Percentiles rank a stretch among this genome's conserved stretches.
phyloP scores from a whole-genome alignment of 2,888 invertebrate genomes.

The Yponomeuta malinellus region DNA sequence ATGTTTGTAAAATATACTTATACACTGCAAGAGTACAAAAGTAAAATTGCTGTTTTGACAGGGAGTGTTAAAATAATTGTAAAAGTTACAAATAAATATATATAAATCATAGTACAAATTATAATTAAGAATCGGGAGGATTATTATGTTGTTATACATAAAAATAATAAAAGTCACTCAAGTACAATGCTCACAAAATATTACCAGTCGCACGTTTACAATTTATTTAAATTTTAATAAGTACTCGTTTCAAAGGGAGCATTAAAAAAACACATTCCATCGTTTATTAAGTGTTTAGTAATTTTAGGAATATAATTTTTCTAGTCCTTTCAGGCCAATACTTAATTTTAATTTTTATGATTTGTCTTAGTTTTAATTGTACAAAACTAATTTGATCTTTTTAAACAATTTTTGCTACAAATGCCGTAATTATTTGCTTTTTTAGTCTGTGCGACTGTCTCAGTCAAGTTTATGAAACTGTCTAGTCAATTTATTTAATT shows the following conservation, averaged over 20 bases:
- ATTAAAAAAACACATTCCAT: background rate
- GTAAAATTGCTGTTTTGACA: slow-evolving; percentile 11
- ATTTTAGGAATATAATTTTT: background rate
- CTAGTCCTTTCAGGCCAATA: slow-evolving; percentile 14
- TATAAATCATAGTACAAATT: slow-evolving; percentile 61
- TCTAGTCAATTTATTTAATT: slow-evolving; percentile 71
- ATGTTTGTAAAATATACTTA: slow-evolving; percentile 28
- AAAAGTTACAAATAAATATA: slow-evolving; percentile 8
- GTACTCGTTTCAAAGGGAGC: background rate
- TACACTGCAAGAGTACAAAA: slow-evolving; percentile 1
- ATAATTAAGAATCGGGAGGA: slow-evolving; percentile 60
- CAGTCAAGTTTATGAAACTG: slow-evolving; percentile 44
- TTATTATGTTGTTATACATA: slow-evolving; percentile 15
- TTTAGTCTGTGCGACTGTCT: slow-evolving; percentile 61
- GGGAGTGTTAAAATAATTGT: slow-evolving; percentile 11
- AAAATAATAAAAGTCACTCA: slow-evolving; percentile 39
- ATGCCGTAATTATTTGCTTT: slow-evolving; percentile 14
- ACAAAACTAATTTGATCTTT: background rate
- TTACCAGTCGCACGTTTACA: slow-evolving; percentile 56
- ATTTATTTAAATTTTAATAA: slow-evolving; percentile 18
- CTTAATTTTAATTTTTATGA: slow-evolving; percentile 1
- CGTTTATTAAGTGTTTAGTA: slow-evolving; percentile 1
- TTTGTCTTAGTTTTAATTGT: slow-evolving; percentile 6
- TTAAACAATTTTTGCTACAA: background rate
- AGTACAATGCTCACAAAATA: slow-evolving; percentile 54